Base-by-base conservation (phyloP, 2,797 vertebrate species). In the Ibycter americanus region DNA sequence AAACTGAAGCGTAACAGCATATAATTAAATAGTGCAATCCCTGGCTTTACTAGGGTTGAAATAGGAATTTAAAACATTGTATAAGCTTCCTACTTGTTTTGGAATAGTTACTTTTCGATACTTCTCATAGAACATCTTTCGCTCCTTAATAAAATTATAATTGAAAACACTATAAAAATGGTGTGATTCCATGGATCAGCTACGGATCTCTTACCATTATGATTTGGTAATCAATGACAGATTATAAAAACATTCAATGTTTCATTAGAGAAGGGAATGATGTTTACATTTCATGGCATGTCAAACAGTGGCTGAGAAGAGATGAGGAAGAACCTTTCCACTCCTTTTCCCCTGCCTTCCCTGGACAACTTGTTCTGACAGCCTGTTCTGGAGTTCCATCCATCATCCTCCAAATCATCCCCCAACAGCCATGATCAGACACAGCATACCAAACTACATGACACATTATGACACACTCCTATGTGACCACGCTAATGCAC, bases 231-330 rank as follows among this genome's bases (percentile, higher is more conserved):
- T 92, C 81, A 63, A 54, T 61, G 72, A 78, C 82, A 91, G 86
- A 63, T 89, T 92, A 93, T 9, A 81, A 95, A 97, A 96, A 74
- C 56, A 87, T 65, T 47, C 70, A 63, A 6, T 11, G 14, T 58
- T 94, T 92, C 92, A 94, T 70, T 73, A 87, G 80, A 79, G 90
- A 92, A 88, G 42, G 51, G 81, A 95, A 96, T 93, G 29, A 84
- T 38, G 25, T 70, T 83, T 85, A 85, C 40, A 73, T 89, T 92
- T 94, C 90, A 67, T 14, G 58, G 90, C 68, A 67, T 12, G 73
- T 77, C 72, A 82, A 94, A 95, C 87, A 68, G 95, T 92, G 93
- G 96, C 87, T 79, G 36, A 79, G 83, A 87, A 84, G 63, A 56
- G 67, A 91, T 51, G 52, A 59, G 46, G 78, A 96, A 81, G 71